phyloP scores from a whole-genome alignment of 2,113 vertebrate species.

The Trochalopteron elliotii region DNA sequence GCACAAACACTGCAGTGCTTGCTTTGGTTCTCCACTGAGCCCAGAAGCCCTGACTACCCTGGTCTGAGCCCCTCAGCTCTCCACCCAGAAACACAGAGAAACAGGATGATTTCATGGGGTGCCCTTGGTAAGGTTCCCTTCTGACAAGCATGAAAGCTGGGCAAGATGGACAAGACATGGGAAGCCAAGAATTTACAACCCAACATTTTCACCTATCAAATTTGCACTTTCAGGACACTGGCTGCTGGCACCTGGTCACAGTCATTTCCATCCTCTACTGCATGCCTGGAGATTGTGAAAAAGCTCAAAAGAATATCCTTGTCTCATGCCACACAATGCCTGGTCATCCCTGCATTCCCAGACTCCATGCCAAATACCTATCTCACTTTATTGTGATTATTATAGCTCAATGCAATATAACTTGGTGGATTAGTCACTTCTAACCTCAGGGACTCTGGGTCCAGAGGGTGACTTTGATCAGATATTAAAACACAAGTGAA shows the following conservation, averaged over 20 bases:
- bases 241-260: background rate
- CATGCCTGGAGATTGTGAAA: background rate
- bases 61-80: background rate
- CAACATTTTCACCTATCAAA: background rate
- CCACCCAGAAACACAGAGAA: background rate
- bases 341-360: background rate
- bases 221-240: background rate
- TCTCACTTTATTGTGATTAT: background rate
- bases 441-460: background rate
- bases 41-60: background rate
- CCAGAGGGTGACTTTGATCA: background rate
- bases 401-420: background rate
- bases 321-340: background rate
- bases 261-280: background rate
- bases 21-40: background rate
- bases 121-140: background rate
- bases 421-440: background rate
- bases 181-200: background rate
- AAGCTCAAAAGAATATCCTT: background rate
- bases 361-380: fast-evolving
- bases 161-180: background rate
- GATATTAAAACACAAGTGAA: background rate
- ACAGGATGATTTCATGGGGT: background rate
- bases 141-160: background rate
- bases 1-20: background rate